Evolutionary conservation across 2,113 vertebrate genomes (phyloP), one percentile per base, ranked within the genome.

Genomic region (Nansenia antarctica): DNA sequence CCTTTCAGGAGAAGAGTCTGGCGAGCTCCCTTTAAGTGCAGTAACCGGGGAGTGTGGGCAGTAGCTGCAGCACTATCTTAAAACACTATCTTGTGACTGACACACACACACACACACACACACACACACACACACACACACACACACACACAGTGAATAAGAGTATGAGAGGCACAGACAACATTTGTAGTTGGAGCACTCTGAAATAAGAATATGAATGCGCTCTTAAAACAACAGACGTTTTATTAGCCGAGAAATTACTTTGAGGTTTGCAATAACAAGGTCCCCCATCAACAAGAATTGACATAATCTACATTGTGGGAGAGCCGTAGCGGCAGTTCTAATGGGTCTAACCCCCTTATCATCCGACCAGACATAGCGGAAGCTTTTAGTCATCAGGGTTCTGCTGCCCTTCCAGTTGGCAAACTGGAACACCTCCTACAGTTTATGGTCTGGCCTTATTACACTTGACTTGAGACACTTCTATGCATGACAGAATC

Each of bases 401-500:
- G 5, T 26, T 27, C 24, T 27, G 3, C 29, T 8, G 4, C 6
- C 29, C 26, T 30, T 58, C 55, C 15, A 18, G 55, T 29, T 5
- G 7, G 14, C 55, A 18, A 29, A 7, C 26, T 1, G 20, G 27
- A 11, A 47, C 12, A 4, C 34, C 60, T 35, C 58, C 26, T 9
- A 45, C 59, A 77, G 67, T 55, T 39, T 37, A 42, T 67, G 71
- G 60, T 72, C 63, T 81, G 72, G 79, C 76, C 75, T 18, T 85
- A 53, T 86, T 84, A 74, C 86, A 85, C 82, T 81, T 66, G 55
- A 90, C 70, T n/a, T 80, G 78, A 72, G 32, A n/a, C n/a, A n/a
- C n/a, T 87, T 55, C 1, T 45, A 62, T 66, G 79, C 78, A 61
- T 83, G 87, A 90, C 89, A 88, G 87, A 92, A 82, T 85, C 53